Percentiles rank a stretch among this genome's conserved stretches.
phyloP scores from a whole-genome alignment of 2,797 vertebrate species.

The Tympanoctomys barrerae region DNA sequence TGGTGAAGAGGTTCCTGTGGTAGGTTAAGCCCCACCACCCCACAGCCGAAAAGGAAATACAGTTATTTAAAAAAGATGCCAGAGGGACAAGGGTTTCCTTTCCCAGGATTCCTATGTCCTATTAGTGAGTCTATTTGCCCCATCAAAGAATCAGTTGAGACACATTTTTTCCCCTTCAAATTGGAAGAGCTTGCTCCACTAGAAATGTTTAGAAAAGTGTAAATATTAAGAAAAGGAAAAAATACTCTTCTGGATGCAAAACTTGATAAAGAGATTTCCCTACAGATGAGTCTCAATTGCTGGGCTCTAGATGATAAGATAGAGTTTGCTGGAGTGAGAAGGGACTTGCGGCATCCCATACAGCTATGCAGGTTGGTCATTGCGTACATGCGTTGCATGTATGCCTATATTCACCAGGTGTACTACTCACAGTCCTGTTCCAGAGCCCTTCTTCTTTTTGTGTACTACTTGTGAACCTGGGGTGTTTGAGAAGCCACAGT shows the following conservation, averaged over 20 bases:
- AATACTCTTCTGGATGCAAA: slow-evolving; percentile 22
- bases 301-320: background rate
- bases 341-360: background rate
- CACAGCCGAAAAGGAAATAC: slow-evolving; percentile 5
- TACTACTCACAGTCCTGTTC: background rate
- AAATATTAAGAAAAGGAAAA: slow-evolving; percentile 54
- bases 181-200: slow-evolving; percentile 49
- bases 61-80: background rate
- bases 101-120: background rate
- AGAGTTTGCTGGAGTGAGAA: background rate
- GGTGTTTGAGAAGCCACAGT: background rate
- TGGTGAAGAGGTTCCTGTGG: slow-evolving; percentile 29
- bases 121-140: background rate
- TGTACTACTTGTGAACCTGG: background rate
- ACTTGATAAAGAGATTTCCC: slow-evolving; percentile 18
- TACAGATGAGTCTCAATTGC: background rate
- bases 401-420: background rate
- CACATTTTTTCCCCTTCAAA: background rate
- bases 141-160: slow-evolving; percentile 26
- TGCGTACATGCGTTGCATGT: too few species aligned
- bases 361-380: background rate
- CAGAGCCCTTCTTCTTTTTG: background rate
- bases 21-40: background rate
- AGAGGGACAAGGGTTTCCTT: background rate
- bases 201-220: slow-evolving; percentile 38